Conservation (phyloP, 2,113 vertebrate species). For the Probosciger aterrimus region DNA sequence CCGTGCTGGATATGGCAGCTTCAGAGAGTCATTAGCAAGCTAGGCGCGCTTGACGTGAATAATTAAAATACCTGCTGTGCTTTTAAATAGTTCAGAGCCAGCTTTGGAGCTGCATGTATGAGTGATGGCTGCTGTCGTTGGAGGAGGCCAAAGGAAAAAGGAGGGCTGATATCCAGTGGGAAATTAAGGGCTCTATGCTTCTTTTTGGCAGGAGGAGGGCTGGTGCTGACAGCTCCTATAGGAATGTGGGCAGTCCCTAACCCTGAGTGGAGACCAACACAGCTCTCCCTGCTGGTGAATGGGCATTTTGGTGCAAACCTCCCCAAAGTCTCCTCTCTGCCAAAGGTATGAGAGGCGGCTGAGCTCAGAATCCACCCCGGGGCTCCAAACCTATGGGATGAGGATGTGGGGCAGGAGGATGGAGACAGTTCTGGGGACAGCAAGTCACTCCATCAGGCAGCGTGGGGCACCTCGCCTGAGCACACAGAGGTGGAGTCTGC, state of each 20-base stretch:
- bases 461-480: background rate
- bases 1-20: background rate
- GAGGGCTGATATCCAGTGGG: background rate
- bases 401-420: rapidly evolving
- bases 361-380: background rate
- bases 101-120: background rate
- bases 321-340: background rate
- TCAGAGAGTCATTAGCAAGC: conserved; percentile 21
- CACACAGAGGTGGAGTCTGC: background rate
- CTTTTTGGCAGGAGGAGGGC: background rate
- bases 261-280: background rate
- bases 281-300: background rate
- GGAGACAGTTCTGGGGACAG: background rate
- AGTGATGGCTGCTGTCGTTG: conserved; percentile 16
- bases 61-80: conserved; percentile 67
- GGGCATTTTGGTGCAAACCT: background rate
- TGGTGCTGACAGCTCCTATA: background rate
- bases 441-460: background rate
- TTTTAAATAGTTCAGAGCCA: conserved; percentile 53
- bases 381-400: background rate
- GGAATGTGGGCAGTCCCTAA: background rate
- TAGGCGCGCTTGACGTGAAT: background rate
- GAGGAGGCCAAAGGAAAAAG: background rate
- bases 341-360: background rate
- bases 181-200: background rate